These are phyloP conservation scores for Ceratothoa steindachneri DNA, from an alignment of 2,888 invertebrate genomes.

Conservation along the genomic window DNA sequence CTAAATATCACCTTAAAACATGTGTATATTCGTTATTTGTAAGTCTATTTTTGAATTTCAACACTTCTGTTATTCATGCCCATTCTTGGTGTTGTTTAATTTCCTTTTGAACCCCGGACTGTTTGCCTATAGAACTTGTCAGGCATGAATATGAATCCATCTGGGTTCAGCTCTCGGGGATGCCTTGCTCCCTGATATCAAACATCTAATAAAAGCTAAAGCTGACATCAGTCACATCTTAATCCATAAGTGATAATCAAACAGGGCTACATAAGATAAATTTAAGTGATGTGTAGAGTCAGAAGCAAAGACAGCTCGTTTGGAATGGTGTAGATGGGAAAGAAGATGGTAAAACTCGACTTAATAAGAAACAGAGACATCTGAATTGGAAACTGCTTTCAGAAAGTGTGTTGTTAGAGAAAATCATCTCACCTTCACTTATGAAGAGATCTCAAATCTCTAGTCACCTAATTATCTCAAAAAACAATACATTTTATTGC, in stretches of 20 bases:
- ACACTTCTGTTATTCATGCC: too few species aligned
- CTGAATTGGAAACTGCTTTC: not conserved
- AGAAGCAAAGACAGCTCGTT: not conserved
- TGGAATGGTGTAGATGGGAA: slow-evolving; percentile 1
- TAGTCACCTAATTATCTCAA: not conserved
- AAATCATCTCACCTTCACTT: slow-evolving; percentile 2
- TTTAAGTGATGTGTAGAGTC: not conserved
- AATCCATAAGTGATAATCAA: not conserved
- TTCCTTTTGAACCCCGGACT: not conserved
- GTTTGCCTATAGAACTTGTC: not conserved
- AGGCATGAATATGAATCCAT: not conserved
- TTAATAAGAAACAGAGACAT: not conserved
- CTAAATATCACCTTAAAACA: too few species aligned
- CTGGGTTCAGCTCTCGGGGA: slow-evolving; percentile 8
- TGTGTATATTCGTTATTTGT: too few species aligned
- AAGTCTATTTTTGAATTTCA: too few species aligned
- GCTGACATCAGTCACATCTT: not conserved
- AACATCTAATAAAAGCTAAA: not conserved
- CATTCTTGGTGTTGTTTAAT: too few species aligned
- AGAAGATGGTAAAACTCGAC: not conserved
- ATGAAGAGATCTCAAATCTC: not conserved
- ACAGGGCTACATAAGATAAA: not conserved
- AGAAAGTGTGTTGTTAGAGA: not conserved
- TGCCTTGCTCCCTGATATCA: slow-evolving; percentile 4
- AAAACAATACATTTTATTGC: not conserved